Base-by-base conservation (phyloP, 2,888 invertebrate genomes). In the Lymantria monacha region DNA sequence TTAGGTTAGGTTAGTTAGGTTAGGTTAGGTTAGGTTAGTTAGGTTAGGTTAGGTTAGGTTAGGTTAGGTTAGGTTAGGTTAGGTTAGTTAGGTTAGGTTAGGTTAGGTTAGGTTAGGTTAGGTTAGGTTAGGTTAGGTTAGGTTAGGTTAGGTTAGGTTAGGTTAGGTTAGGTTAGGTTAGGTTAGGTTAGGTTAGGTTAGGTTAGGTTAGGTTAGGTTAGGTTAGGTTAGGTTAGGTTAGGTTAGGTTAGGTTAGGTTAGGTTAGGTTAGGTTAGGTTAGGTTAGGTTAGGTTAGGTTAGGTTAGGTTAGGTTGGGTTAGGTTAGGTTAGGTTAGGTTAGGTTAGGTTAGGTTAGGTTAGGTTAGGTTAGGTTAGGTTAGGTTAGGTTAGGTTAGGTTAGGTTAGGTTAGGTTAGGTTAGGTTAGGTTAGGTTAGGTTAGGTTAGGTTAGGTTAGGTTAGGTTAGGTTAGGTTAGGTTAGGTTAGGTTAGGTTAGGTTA, bases 31-130 rank as follows among this genome's bases (percentile, higher is more conserved):
- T 61, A 59, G 61, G 59, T 59, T 53, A 52, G 51, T 58, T 52
- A 52, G 58, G 55, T 58, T 53, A 53, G 58, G 56, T 56, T 53
- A 51, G 58, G 59, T 57, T 59, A 57, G 60, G 60, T 59, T 57
- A 55, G 59, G 61, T 61, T 58, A 59, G 61, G 63, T 59, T 55
- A 61, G 62, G 59, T 59, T 48, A 63, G 63, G 66, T 63, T 68
- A 48, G 43, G 60, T 48, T 48, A 48, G 48, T 43, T 48, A n/a
- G n/a, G 57, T 57, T 56, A 54, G 59, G 49, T 59, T 51, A 50
- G 54, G 51, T 53, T 48, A 51, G 52, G 53, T 51, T 53, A 53
- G 51, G 51, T 51, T 56, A 49, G 52, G 49, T 49, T 43, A 49
- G 42, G 13, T 42, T 56, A 52, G 42, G 48, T 48, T 56, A n/a